These are phyloP conservation scores for Ciconia nigra DNA, from an alignment of 2,797 vertebrate species.

Conservation along the genomic window DNA sequence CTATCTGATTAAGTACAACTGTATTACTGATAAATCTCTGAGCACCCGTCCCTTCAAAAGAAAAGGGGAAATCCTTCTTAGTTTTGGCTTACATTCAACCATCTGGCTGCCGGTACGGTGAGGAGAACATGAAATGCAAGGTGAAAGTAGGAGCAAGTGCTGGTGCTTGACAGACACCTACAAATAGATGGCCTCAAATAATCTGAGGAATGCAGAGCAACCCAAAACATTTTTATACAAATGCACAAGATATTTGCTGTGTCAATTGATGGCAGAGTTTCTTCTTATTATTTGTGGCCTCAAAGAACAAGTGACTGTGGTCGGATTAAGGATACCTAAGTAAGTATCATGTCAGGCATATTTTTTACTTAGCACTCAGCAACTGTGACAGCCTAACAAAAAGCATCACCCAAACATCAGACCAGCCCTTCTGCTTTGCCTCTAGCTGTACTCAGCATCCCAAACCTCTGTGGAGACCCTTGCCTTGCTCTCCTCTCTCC, in stretches of 20 bases:
- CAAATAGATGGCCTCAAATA: not conserved
- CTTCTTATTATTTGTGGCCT: not conserved
- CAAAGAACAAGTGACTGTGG: not conserved
- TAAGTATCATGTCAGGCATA: not conserved
- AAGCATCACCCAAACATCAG: not conserved
- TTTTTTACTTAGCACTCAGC: not conserved
- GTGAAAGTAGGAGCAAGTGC: not conserved
- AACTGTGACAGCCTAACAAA: not conserved
- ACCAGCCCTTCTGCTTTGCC: not conserved
- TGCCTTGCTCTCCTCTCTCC: not conserved
- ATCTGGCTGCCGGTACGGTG: not conserved
- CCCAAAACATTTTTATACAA: not conserved
- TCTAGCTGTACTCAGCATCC: not conserved
- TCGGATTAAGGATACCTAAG: not conserved
- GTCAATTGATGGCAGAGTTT: not conserved
- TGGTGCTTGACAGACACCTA: not conserved
- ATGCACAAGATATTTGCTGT: not conserved
- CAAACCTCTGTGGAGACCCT: not conserved
- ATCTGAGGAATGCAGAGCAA: not conserved
- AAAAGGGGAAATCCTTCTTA: constrained; percentile 13
- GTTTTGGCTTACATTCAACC: constrained; percentile 5
- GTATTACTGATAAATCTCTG: not conserved
- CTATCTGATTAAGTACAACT: not conserved
- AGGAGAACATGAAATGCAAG: not conserved
- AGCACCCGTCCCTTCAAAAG: not conserved